Percentiles rank a stretch among this genome's conserved stretches.
Conservation (phyloP, 2,797 vertebrate genomes). For the Mus minutoides region DNA sequence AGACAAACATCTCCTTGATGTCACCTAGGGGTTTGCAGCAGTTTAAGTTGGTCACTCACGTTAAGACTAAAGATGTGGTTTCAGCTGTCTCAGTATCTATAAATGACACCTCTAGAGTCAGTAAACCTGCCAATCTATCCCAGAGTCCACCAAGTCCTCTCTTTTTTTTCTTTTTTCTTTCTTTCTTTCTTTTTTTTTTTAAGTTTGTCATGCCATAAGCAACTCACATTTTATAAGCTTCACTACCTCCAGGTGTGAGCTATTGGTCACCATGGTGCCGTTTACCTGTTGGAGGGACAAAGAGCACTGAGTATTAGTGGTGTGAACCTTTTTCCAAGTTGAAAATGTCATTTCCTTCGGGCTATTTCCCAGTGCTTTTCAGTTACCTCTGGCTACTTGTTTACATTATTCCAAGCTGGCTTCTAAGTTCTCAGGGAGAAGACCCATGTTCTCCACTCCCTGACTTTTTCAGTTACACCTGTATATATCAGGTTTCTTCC, state of each 20-base stretch:
- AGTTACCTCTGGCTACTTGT: neutral
- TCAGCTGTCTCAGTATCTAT: neutral
- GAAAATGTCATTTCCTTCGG: neutral
- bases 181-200: neutral
- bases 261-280: constrained; percentile 94
- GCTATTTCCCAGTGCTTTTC: neutral
- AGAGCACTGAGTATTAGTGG: neutral
- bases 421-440: neutral
- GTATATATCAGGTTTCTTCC: neutral
- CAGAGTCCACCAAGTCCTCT: neutral
- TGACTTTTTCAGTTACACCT: neutral
- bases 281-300: constrained; percentile 91
- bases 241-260: constrained; percentile 97
- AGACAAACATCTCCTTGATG: neutral
- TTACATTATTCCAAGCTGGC: neutral
- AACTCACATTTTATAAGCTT: constrained; percentile 98
- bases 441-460: neutral
- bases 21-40: neutral
- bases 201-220: neutral
- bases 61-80: neutral
- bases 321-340: neutral
- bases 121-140: neutral
- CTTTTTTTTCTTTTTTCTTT: neutral
- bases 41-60: neutral
- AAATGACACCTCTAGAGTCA: neutral